Base-by-base conservation (phyloP, 2,797 vertebrate species). In the Anguilla megastoma region DNA sequence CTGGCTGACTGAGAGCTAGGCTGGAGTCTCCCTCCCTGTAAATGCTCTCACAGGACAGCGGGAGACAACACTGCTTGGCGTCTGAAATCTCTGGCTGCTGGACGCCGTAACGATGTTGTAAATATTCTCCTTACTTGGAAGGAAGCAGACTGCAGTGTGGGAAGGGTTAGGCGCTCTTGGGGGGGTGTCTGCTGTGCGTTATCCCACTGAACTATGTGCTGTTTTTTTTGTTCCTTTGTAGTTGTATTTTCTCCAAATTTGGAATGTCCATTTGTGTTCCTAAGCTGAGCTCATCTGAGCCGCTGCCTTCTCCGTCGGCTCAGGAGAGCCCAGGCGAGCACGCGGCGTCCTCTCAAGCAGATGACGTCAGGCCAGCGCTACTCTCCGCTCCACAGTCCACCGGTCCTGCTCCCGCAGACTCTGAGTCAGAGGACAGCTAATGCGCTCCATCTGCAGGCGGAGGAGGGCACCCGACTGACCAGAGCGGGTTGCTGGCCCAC, bases 91-190 rank as follows among this genome's bases (percentile, higher is more conserved):
- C 27, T 30, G 27, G 3, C 66, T 30, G 24, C n/a, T 27, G 24
- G n/a, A 4, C 7, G 66, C 5, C 27, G 27, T 71, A 27, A 71
- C 6, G n/a, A 30, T 71, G 66, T 71, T 27, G 66, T 30, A 30
- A 30, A 71, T 71, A 27, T 27, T 71, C 66, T 71, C n/a, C 66
- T 71, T 71, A 71, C 66, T 71, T 60, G 58, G 58, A 60, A 60
- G 66, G 27, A 71, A 30, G 27, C 66, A 9, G n/a, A 8, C 7
- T 7, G 66, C 66, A 71, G 66, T 71, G 66, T 71, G 66, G 58
- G 27, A 71, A 71, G 66, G 27, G 66, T 71, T 60, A 18, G 58
- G 10, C 58, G 3, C 58, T 60, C 58, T 60, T 4, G 58, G 58
- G 16, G 21, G 58, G 58, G 58, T 12, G 58, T 16, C 16, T 60